phyloP scores from a whole-genome alignment of 2,797 vertebrate genomes.

The Harpagifer antarcticus region DNA sequence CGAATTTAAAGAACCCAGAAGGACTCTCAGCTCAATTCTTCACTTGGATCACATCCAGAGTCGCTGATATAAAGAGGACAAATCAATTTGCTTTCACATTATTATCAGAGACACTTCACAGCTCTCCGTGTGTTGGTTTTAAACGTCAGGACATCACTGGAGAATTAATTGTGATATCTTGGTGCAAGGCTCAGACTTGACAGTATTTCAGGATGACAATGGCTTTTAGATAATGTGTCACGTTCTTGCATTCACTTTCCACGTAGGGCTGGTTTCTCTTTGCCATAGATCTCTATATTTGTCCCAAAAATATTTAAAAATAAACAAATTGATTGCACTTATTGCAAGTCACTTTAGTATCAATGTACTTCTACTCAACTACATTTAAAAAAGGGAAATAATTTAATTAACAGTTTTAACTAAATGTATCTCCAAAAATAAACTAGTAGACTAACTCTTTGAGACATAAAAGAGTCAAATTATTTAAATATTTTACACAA shows the following conservation, averaged over 20 bases:
- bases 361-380: too few species aligned
- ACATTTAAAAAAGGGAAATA: too few species aligned
- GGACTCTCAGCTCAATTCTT: conserved; percentile 57
- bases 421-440: too few species aligned
- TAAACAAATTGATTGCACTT: too few species aligned
- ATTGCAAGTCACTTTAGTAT: too few species aligned
- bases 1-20: conserved; percentile 65
- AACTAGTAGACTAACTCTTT: too few species aligned
- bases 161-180: conserved; percentile 21
- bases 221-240: neutral
- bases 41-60: conserved; percentile 56
- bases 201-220: neutral
- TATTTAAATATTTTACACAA: too few species aligned
- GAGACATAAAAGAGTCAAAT: too few species aligned
- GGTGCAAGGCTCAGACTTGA: conserved; percentile 1
- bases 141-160: conserved; percentile 22
- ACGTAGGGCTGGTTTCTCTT: too few species aligned
- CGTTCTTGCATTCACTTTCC: neutral
- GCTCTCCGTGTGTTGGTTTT: conserved; percentile 31
- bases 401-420: too few species aligned
- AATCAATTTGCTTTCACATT: conserved; percentile 63
- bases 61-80: conserved; percentile 53
- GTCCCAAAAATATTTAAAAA: too few species aligned
- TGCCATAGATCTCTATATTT: too few species aligned
- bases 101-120: conserved; percentile 51